These are phyloP conservation scores for Heterohyrax brucei DNA, from an alignment of 2,797 vertebrate species.

Conservation along the genomic window DNA sequence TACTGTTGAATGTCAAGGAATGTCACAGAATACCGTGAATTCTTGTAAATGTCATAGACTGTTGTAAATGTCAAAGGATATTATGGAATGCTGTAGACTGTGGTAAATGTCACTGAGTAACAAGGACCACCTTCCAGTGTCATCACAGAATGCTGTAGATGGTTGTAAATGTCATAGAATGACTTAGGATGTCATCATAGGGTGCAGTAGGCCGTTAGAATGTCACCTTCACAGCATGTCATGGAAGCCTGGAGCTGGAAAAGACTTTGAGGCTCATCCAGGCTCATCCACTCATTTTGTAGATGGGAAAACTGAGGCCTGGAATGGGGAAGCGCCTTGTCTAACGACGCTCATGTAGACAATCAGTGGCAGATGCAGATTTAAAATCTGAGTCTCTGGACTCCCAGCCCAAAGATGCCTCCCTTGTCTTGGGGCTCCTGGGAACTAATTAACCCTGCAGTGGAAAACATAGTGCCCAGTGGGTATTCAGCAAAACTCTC, in stretches of 20 bases:
- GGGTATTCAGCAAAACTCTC: constrained; percentile 86
- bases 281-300: constrained; percentile 56
- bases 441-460: constrained; percentile 88
- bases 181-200: not conserved
- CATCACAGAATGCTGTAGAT: not conserved
- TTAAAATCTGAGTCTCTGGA: not conserved
- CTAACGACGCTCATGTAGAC: not conserved
- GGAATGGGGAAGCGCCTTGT: not conserved
- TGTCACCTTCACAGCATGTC: not conserved
- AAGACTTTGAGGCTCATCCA: not conserved
- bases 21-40: constrained; percentile 54
- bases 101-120: constrained; percentile 54
- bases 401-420: constrained; percentile 1
- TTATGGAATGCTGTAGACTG: not conserved
- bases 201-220: not conserved
- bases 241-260: not conserved
- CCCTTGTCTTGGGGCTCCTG: constrained; percentile 80
- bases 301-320: constrained; percentile 71
- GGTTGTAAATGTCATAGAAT: constrained; percentile 53
- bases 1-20: constrained; percentile 64
- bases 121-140: constrained; percentile 62
- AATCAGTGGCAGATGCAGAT: not conserved
- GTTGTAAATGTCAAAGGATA: constrained; percentile 68
- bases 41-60: constrained; percentile 69
- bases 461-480: constrained; percentile 86